phyloP scores from a whole-genome alignment of 1,140 invertebrate genomes.

The Drosophila santomea region DNA sequence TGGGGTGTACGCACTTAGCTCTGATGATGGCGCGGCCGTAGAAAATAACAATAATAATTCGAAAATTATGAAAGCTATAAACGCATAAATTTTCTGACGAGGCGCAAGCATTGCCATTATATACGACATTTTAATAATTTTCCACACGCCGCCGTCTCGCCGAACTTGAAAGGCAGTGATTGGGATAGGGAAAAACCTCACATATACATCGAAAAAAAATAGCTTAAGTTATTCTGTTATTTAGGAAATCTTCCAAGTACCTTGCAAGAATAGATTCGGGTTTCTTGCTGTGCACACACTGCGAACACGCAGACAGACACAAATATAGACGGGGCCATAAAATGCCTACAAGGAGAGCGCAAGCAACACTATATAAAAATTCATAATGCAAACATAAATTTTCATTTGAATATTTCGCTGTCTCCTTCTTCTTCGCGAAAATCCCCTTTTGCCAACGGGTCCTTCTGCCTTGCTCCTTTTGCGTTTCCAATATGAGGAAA shows the following conservation, averaged over 20 bases:
- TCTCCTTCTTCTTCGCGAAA: constrained; percentile 64
- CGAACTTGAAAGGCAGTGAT: constrained; percentile 31
- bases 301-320: constrained; percentile 17
- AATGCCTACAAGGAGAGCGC: constrained; percentile 67
- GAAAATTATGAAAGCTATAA: constrained; percentile 82
- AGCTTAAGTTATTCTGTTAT: too few species aligned
- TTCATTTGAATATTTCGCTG: constrained; percentile 84
- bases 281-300: constrained; percentile 10
- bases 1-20: constrained; percentile 59
- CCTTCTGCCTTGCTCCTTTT: constrained; percentile 12
- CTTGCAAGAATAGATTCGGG: background rate
- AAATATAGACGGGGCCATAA: constrained; percentile 68
- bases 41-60: constrained; percentile 79
- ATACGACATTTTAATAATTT: constrained; percentile 84
- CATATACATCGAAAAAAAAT: constrained; percentile 22
- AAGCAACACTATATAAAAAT: constrained; percentile 84
- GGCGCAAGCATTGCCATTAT: constrained; percentile 69
- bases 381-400: constrained; percentile 85
- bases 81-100: constrained; percentile 74
- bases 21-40: constrained; percentile 54
- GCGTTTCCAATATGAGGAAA: constrained; percentile 30
- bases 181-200: constrained; percentile 14
- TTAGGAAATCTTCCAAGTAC: too few species aligned
- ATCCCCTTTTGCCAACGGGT: constrained; percentile 46
- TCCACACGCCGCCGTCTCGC: constrained; percentile 69